Percentiles rank a stretch among this genome's conserved stretches.
Conservation (phyloP, 2,888 invertebrate species). For the Idaea straminata region DNA sequence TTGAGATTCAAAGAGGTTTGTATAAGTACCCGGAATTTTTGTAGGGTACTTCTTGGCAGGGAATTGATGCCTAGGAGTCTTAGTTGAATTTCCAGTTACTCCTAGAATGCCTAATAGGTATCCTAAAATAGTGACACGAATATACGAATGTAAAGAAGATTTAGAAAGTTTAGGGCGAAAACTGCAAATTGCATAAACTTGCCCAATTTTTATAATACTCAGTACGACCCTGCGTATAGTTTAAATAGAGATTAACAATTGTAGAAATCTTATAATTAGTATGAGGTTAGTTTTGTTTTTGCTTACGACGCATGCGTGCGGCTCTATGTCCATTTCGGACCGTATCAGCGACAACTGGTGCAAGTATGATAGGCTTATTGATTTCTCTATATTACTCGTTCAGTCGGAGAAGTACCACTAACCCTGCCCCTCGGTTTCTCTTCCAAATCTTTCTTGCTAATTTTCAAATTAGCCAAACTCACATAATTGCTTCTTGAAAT, state of each 20-base stretch:
- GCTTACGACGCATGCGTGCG: too few relatives aligned
- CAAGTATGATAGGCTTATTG: too few relatives aligned
- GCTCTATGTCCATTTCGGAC: too few relatives aligned
- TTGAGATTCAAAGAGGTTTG: too few relatives aligned
- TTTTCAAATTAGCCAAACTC: slow-evolving; percentile 70
- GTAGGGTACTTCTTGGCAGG: too few relatives aligned
- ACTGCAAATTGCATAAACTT: background rate
- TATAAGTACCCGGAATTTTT: too few relatives aligned
- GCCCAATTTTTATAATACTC: background rate
- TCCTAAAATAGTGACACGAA: too few relatives aligned
- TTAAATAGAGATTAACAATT: background rate
- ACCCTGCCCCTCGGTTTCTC: slow-evolving; percentile 26
- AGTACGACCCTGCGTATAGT: background rate
- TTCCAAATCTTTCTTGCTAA: slow-evolving; percentile 54
- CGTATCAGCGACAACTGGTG: too few relatives aligned
- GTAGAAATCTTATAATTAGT: background rate
- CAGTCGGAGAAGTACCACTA: slow-evolving; percentile 41
- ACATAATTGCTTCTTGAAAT: slow-evolving; percentile 74
- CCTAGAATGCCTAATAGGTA: too few relatives aligned
- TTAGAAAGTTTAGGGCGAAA: background rate
- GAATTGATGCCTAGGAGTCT: too few relatives aligned
- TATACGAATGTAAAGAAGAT: background rate
- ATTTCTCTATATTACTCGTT: slow-evolving; percentile 49
- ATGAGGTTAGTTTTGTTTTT: background rate
- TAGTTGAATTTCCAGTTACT: too few relatives aligned